phyloP scores from a whole-genome alignment of 2,113 vertebrate genomes.

The Varanus salvator region DNA sequence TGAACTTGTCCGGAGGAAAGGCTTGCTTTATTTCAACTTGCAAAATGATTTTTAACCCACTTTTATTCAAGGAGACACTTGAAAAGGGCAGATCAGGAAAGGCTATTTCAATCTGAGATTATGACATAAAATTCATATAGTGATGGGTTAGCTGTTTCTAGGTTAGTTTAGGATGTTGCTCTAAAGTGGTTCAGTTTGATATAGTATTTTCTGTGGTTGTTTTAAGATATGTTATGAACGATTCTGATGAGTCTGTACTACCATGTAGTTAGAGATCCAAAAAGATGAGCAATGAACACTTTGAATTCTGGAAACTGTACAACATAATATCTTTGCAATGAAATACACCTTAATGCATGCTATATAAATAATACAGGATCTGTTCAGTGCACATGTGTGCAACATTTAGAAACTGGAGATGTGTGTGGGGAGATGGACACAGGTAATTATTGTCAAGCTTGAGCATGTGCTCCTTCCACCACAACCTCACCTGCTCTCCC shows the following conservation, averaged over 20 bases:
- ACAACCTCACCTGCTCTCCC: slow-evolving; percentile 14
- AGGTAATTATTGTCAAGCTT: background rate
- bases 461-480: background rate
- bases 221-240: background rate
- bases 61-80: background rate
- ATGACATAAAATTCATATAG: background rate
- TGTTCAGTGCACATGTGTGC: background rate
- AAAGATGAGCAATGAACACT: background rate
- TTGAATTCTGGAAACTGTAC: background rate
- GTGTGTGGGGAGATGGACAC: background rate
- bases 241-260: background rate
- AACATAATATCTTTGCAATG: background rate
- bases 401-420: background rate
- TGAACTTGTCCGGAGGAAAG: background rate
- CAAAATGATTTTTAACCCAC: background rate
- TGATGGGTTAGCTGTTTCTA: background rate
- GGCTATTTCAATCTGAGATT: background rate
- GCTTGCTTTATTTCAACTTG: background rate
- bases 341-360: background rate
- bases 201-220: background rate
- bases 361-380: background rate
- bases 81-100: background rate
- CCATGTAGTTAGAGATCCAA: background rate
- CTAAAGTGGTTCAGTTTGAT: background rate
- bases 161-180: background rate